A percentile compares a stretch with the other conserved stretches of the same genome.
These are phyloP conservation scores for Macrochelys suwanniensis DNA, from an alignment of 2,797 vertebrate genomes.

Conservation along the genomic window DNA sequence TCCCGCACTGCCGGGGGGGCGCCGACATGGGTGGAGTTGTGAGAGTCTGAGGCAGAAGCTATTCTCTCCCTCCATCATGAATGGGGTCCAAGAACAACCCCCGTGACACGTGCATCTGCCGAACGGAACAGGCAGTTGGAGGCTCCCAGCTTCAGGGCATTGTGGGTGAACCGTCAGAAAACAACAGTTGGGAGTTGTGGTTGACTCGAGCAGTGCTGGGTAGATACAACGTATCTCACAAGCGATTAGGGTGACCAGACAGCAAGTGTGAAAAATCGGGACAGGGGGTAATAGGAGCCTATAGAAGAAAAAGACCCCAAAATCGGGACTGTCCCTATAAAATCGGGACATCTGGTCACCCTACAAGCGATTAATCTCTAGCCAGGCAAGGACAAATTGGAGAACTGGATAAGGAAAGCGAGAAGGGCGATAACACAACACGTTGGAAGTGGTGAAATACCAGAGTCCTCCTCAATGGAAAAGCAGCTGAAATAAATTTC, in stretches of 20 bases:
- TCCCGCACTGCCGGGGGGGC: background rate
- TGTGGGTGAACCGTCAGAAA: background rate
- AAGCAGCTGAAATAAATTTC: background rate
- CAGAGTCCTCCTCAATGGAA: background rate
- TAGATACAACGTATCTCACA: background rate
- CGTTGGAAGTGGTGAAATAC: rapidly evolving
- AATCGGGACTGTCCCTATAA: too few species aligned
- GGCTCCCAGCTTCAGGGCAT: background rate
- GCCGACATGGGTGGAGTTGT: rapidly evolving
- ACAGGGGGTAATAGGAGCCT: too few species aligned
- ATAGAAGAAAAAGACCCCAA: too few species aligned
- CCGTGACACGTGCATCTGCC: rapidly evolving
- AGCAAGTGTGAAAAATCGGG: too few species aligned
- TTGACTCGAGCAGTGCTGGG: too few species aligned
- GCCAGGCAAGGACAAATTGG: too few species aligned
- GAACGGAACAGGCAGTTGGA: background rate
- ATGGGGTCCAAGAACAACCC: background rate
- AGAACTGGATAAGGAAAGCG: background rate
- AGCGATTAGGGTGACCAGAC: too few species aligned
- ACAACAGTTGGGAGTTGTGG: background rate
- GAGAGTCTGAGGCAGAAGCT: background rate
- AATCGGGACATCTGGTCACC: too few species aligned
- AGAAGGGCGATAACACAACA: too few species aligned
- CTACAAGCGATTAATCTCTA: too few species aligned
- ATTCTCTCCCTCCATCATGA: background rate